Evolutionary conservation across 2,113 vertebrate species (phyloP), one percentile per base, ranked within the genome.

Genomic region (Crotophaga sulcirostris): DNA sequence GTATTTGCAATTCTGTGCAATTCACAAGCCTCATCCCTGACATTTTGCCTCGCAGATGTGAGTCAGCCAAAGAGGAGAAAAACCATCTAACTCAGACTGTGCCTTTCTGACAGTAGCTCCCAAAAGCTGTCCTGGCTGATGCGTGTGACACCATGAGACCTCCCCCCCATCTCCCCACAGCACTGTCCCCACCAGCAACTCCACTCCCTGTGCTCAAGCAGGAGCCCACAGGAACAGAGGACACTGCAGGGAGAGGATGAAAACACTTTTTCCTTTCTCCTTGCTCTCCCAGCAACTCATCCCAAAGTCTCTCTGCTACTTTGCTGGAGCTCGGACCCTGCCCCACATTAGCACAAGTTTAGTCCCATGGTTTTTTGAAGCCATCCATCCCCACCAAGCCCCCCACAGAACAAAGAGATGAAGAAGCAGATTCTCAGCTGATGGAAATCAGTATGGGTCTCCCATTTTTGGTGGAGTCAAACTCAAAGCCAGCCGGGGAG

Each of bases 141-240:
- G 21, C 5, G 29, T 4, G 28, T 49, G 64, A n/a, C 87, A 47
- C 3, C 2, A 56, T 38, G n/a, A 29, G 24, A 23, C 10, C 1
- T 5, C 5, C 19, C 25, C 20, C 18, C 8, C 40, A 42, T 42
- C 40, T 2, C 36, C 33, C 60, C 0, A 0, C 19, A 40, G 13
- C 86, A 51, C 38, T 0, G 0, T 31, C 6, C 31, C 42, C 24
- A 12, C 16, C 1, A 0, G 13, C 2, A 2, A 26, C 36, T 72
- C 45, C 29, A 52, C 47, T 75, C 56, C 42, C 47, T 36, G 72
- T 1, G 1, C 19, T 0, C 1, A 74, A 60, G 60, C 3, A 1
- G 42, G 51, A 52, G 18, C 52, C 45, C n/a, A 11, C 3, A 10
- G 70, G 21, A 40, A 28, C 23, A 11, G 24, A 75, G 55, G 47